These are phyloP conservation scores for Archips crataeganus DNA, from an alignment of 2,888 invertebrate genomes.

Conservation along the genomic window DNA sequence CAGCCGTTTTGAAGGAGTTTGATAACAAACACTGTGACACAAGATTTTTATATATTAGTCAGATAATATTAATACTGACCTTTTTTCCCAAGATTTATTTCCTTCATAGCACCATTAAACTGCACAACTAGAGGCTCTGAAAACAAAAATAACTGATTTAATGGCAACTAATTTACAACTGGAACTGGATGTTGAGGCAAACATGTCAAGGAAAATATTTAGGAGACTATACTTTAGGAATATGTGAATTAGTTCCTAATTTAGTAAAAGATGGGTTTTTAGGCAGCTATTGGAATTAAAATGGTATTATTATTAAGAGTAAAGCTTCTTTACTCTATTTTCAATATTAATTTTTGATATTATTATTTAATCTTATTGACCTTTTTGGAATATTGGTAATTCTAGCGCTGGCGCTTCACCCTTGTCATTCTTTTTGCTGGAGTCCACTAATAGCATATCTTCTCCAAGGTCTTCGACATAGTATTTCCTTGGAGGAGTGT, in stretches of 20 bases:
- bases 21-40: too few species aligned
- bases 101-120: slow-evolving; percentile 71
- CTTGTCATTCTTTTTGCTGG: slow-evolving; percentile 68
- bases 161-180: slow-evolving; percentile 11
- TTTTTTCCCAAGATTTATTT: slow-evolving; percentile 64
- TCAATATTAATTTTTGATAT: neutral
- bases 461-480: slow-evolving; percentile 76
- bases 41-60: too few species aligned
- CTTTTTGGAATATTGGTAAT: slow-evolving; percentile 65
- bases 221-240: neutral
- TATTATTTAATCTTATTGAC: slow-evolving; percentile 51
- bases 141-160: slow-evolving; percentile 48
- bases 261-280: neutral
- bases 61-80: slow-evolving; percentile 60
- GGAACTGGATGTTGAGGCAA: neutral
- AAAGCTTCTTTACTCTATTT: neutral
- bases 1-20: too few species aligned
- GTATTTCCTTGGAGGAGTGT: slow-evolving; percentile 59
- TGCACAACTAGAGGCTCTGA: slow-evolving; percentile 74
- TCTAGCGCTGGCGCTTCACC: slow-evolving; percentile 59
- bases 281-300: neutral
- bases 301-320: neutral
- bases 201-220: neutral
- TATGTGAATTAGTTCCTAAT: neutral
- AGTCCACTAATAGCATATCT: slow-evolving; percentile 74